A percentile compares a stretch with the other conserved stretches of the same genome.
phyloP scores from a whole-genome alignment of 2,797 vertebrate genomes.

The Trichosurus vulpecula region DNA sequence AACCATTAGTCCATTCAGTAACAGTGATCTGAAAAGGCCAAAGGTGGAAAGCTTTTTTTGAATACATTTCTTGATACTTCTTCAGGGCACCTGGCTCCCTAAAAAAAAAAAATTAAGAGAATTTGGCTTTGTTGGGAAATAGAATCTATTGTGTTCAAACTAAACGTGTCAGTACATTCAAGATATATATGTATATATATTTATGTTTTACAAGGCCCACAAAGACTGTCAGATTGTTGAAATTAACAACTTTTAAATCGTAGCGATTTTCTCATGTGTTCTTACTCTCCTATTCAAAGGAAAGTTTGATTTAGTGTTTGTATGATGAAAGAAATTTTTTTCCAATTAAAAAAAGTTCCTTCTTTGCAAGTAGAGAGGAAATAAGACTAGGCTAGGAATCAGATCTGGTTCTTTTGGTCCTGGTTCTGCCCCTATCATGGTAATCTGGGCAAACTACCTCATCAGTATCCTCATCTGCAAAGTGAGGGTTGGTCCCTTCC shows the following conservation, averaged over 20 bases:
- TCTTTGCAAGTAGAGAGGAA: constrained; percentile 18
- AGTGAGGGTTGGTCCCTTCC: neutral
- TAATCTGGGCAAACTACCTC: neutral
- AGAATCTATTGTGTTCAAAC: neutral
- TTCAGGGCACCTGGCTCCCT: neutral
- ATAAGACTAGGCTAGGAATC: neutral
- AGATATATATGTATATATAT: neutral
- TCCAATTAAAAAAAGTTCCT: constrained; percentile 51
- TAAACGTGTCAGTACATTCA: neutral
- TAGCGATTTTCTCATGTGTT: neutral
- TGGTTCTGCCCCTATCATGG: neutral
- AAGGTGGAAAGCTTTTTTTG: neutral
- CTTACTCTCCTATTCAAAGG: neutral
- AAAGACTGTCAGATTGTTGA: neutral
- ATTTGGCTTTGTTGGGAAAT: neutral
- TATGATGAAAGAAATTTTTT: neutral
- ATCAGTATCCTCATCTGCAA: no score
- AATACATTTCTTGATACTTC: neutral
- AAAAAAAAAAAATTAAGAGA: neutral
- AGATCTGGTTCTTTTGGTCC: neutral
- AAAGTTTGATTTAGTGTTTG: neutral
- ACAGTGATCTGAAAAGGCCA: neutral
- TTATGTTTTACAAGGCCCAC: neutral
- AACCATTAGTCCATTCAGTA: neutral
- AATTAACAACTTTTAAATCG: neutral